Conservation (phyloP, 2,113 vertebrate genomes). For the Tachycineta bicolor region DNA sequence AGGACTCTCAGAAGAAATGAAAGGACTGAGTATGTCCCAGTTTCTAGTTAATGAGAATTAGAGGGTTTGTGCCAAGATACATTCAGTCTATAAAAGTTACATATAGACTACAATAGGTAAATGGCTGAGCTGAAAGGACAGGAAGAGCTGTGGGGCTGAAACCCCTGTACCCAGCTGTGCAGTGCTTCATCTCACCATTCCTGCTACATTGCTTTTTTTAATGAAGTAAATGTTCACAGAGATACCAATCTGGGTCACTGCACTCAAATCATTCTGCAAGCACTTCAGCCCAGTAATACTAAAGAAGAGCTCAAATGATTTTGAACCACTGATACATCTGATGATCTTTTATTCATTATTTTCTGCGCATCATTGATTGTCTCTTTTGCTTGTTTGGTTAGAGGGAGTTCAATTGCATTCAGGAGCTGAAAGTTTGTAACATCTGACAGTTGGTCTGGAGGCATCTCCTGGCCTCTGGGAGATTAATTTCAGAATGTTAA, state of each 20-base stretch:
- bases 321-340: not conserved
- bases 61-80: not conserved
- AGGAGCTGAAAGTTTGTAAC: not conserved
- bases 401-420: not conserved
- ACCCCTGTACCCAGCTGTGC: not conserved
- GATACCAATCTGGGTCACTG: not conserved
- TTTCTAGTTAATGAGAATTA: not conserved
- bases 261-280: not conserved
- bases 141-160: not conserved
- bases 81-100: rapidly evolving
- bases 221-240: not conserved
- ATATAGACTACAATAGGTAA: not conserved
- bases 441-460: not conserved
- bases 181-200: not conserved
- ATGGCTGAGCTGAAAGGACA: not conserved
- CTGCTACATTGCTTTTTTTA: not conserved
- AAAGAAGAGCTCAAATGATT: not conserved
- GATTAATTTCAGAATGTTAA: not conserved
- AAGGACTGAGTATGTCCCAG: not conserved
- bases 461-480: not conserved
- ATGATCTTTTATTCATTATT: not conserved
- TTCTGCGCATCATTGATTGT: not conserved
- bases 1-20: not conserved
- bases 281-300: not conserved
- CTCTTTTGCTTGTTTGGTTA: not conserved